Evolutionary conservation across 2,797 vertebrate genomes (phyloP), one percentile per base, ranked within the genome.

Genomic region (Odontamblyopus lacepedii): DNA sequence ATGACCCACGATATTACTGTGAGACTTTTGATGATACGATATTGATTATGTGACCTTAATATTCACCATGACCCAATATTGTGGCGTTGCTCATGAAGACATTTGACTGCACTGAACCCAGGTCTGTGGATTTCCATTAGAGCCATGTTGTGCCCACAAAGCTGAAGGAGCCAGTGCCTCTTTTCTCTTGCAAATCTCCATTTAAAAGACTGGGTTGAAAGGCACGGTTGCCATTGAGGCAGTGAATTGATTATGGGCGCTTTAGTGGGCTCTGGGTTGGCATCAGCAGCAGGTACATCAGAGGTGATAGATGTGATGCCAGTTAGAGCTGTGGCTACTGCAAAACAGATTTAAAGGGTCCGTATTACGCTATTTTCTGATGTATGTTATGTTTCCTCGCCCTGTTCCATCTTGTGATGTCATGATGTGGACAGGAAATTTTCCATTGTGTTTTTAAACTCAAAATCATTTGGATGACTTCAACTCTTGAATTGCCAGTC

Each of bases 171-270:
- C 74, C 73, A 41, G 65, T 67, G 71, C 81, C 74, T 81, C 87
- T 81, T 78, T 86, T 87, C 84, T 87, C 50, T 80, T 81, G 84
- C 83, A 82, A 78, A 87, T 89, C 74, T 84, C 74, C 75, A 83
- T 84, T 84, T 69, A 86, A 87, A 80, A 78, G 82, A 75, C 53
- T 0, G 71, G 70, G 78, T 85, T 88, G 85, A 89, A 91, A 90
- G 85, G 84, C 83, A 67, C 67, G 77, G 61, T 72, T 74, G 75
- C 75, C 29, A 35, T 72, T 79, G 77, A 50, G 59, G 74, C 60
- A 71, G 71, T 73, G 85, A 84, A 84, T 82, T 83, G 70, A 88
- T 88, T 77, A 75, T 61, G 18, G 57, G 67, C 60, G 71, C 81
- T 83, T 70, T 70, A 73, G 67, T 55, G 80, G 79, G 48, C 71